Percentiles rank a stretch among this genome's conserved stretches.
Evolutionary conservation across 2,888 invertebrate species (phyloP).

Genomic region (Phaonia tiefii): DNA sequence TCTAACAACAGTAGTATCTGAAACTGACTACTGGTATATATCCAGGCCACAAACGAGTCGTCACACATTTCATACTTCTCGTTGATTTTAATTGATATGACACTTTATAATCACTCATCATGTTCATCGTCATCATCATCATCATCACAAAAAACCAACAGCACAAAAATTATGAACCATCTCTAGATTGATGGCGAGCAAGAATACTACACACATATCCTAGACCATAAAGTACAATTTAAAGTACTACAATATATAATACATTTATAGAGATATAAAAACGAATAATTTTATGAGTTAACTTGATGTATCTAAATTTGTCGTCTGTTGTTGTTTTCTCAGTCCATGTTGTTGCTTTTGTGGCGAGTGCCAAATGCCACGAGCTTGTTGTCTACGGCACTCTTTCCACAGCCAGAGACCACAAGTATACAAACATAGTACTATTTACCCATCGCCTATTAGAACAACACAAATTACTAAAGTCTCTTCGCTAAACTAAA

Average conservation of each 20-base stretch:
- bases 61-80: neutral
- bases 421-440: neutral
- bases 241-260: constrained; percentile 8
- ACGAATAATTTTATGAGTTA: neutral
- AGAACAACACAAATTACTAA: neutral
- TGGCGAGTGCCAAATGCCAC: constrained; percentile 59
- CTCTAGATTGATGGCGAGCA: neutral
- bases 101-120: constrained; percentile 65
- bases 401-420: neutral
- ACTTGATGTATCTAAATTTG: constrained; percentile 3
- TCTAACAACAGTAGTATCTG: no score
- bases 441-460: neutral
- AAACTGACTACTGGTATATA: no score
- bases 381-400: constrained; percentile 7
- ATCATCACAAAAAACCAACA: neutral
- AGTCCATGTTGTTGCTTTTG: constrained; percentile 9
- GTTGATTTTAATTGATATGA: constrained; percentile 66
- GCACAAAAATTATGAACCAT: constrained; percentile 14
- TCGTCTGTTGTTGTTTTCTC: neutral
- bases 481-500: neutral
- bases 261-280: constrained; percentile 34
- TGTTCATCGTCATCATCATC: constrained; percentile 1
- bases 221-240: constrained; percentile 37
- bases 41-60: neutral
- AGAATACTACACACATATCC: neutral